Base-by-base conservation (phyloP, 1,140 invertebrate species). In the Drosophila quadrilineata region DNA sequence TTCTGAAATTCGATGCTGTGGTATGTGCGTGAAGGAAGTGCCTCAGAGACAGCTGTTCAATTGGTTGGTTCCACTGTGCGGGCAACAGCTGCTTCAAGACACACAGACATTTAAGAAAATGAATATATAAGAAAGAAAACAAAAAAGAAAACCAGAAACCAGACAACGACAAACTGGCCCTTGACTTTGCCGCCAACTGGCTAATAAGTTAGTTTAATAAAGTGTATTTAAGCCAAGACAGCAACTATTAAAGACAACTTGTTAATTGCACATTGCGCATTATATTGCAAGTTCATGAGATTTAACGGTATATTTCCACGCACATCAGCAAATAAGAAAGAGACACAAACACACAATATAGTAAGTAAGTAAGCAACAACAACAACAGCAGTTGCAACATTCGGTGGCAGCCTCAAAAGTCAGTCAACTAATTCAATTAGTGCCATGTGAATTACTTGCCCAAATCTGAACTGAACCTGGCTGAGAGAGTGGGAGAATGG, bases 401-500 rank as follows among this genome's bases (percentile, higher is more conserved):
- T 28, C 10, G 28, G 9, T 38, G 33, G n/a, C 75, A 41, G 58
- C 46, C 53, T 74, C 53, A 74, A 74, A 80, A 76, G 77, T 76
- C 76, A 82, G 76, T 69, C 74, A 72, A 80, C 76, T 80, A 80
- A 80, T 80, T 80, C 54, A 80, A 80, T 80, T 80, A 80, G 76
- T 80, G 76, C 68, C 77, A 69, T 80, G 72, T 76, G 76, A 80
- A 80, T 80, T 80, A 69, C 77, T 67, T 63, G 74, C 63, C 63
- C 36, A 76, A 82, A 82, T 73, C 50, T 48, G 50, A 36, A n/a
- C n/a, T 24, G 52, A 17, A 41, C 26, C 41, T 36, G 46, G 43
- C 31, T 31, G 53, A 63, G 35, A 10, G 21, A 16, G 9, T 1
- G 10, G 16, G 8, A 12, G 28, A 10, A 4, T 2, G 14, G 6